Base-by-base conservation (phyloP, 2,888 invertebrate genomes). In the Hydrotaea cyrtoneurina region DNA sequence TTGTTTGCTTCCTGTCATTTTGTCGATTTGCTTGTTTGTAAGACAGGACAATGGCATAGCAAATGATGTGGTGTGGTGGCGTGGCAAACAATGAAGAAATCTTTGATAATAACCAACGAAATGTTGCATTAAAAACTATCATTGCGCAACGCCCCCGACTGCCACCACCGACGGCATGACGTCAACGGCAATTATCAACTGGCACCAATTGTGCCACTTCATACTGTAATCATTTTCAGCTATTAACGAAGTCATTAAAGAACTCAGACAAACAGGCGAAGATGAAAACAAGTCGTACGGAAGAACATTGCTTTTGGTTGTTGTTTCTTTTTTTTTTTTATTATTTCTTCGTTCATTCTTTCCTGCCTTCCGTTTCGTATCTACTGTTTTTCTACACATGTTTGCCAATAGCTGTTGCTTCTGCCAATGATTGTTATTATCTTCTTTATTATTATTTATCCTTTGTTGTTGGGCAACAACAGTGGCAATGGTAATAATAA, bases 401-500 rank as follows among this genome's bases (percentile, higher is more conserved):
- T 62, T 13, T 62, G 62, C 26, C 62, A 62, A 62, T 62, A n/a
- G 64, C 39, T 46, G 69, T 43, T 69, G 69, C 69, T 69, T 13
- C 69, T 69, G 69, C 69, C 43, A 69, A 69, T 69, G 69, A 69
- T 69, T 69, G 69, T 69, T 69, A 69, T 69, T 69, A 69, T 69
- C 69, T 23, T 19, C 69, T 31, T 31, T 13, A 62, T 62, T 62
- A 62, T 62, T 62, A n/a, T n/a, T 36, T 26, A 31, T 31, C 31
- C 31, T 31, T 31, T 31, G 31, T 31, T 31, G 31, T 31, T 31
- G 31, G 31, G 3, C 2, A 2, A 26, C 31, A 62, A 69, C 69
- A 15, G 39, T 66, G 66, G 43, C 39, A 43, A 69, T 69, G 69
- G 21, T 43, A 46, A 69, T 69, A 69, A 69, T 23, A 69, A 69